Evolutionary conservation across 2,113 vertebrate species (phyloP).

Genomic region (Pungitius pungitius): DNA sequence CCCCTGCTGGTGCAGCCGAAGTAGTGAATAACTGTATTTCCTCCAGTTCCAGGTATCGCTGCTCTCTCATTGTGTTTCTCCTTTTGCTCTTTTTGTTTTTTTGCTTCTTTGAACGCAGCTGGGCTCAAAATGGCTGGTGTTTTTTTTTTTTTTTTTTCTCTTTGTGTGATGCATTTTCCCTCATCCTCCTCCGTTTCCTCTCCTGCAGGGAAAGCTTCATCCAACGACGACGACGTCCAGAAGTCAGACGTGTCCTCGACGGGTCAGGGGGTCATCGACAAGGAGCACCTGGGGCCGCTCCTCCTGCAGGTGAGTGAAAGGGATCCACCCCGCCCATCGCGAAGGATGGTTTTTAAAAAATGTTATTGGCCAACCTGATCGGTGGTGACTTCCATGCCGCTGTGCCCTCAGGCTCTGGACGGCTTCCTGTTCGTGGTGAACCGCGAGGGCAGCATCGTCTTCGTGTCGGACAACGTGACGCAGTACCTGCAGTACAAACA

Average conservation of each 20-base stretch:
- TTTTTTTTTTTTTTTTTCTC: background rate
- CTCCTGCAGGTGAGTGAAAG: slow-evolving; percentile 85
- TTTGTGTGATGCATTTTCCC: slow-evolving; percentile 1
- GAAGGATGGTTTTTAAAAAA: no score
- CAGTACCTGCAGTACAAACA: slow-evolving; percentile 96
- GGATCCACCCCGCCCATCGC: background rate
- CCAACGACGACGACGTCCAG: slow-evolving; percentile 92
- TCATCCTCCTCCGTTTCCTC: slow-evolving; percentile 3
- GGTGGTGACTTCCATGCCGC: slow-evolving; percentile 27
- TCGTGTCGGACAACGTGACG: slow-evolving; percentile 96
- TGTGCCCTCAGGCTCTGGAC: slow-evolving; percentile 86
- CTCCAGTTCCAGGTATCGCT: slow-evolving; percentile 45
- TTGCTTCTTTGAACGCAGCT: slow-evolving; percentile 11
- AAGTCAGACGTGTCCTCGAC: slow-evolving; percentile 98
- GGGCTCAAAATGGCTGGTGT: slow-evolving; percentile 12
- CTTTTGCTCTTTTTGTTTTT: slow-evolving; percentile 30
- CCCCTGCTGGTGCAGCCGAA: slow-evolving; percentile 72
- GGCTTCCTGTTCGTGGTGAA: slow-evolving; percentile 97
- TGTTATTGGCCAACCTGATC: no score
- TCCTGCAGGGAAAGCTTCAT: slow-evolving; percentile 87
- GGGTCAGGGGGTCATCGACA: slow-evolving; percentile 95
- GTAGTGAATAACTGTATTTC: slow-evolving; percentile 38
- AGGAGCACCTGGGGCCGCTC: slow-evolving; percentile 93
- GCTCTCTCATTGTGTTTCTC: slow-evolving; percentile 39
- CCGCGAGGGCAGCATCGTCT: slow-evolving; percentile 94